phyloP scores from a whole-genome alignment of 64 coral and sea anemone genomes.

The Stichodactyla helianthus region DNA sequence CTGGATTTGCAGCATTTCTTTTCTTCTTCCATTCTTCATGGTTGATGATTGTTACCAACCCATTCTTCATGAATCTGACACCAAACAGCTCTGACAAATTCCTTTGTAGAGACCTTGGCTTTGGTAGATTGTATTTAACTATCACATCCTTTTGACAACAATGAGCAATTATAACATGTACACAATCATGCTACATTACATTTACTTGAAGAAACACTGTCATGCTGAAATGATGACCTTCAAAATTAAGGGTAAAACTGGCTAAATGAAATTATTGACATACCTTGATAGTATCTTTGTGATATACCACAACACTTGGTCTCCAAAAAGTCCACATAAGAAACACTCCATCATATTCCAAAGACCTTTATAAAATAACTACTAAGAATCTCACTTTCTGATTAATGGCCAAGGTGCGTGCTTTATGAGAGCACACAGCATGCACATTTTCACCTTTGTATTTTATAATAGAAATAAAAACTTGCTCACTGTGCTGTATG shows the following conservation, averaged over 20 bases:
- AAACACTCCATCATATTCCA: constrained; percentile 7
- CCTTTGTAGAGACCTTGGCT: constrained; percentile 18
- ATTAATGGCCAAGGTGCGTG: too few species aligned
- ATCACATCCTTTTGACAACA: constrained; percentile 49
- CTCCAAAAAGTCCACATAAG: neutral
- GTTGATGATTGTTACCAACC: constrained; percentile 56
- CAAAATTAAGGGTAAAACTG: neutral
- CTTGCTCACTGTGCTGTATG: too few species aligned
- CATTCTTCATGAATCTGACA: constrained; percentile 50
- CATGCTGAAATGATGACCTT: too few species aligned
- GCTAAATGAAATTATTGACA: neutral
- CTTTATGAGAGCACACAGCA: too few species aligned
- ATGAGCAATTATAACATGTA: neutral
- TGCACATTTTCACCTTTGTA: too few species aligned
- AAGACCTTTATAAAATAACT: neutral
- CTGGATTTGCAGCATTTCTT: constrained; percentile 40
- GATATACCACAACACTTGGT: neutral
- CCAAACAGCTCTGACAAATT: constrained; percentile 54
- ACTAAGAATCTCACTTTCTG: neutral
- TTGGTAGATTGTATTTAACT: constrained; percentile 61
- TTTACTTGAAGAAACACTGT: too few species aligned
- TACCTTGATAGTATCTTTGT: constrained; percentile 11
- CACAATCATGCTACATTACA: too few species aligned
- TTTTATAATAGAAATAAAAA: too few species aligned
- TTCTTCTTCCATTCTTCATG: constrained; percentile 56